Percentiles rank a stretch among this genome's conserved stretches.
phyloP scores from a whole-genome alignment of 1,140 invertebrate genomes.

The Drosophila nigrodunni region DNA sequence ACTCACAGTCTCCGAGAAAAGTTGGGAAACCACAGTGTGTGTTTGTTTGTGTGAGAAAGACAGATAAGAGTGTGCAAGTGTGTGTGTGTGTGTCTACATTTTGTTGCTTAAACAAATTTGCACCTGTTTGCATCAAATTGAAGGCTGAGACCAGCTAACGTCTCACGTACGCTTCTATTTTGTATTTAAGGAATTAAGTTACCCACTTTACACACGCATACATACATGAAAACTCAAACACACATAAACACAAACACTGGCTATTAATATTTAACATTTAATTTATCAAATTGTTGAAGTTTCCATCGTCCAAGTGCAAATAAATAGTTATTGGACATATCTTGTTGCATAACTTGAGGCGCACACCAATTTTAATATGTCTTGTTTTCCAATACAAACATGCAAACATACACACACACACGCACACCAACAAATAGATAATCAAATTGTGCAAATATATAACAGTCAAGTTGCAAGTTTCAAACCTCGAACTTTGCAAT shows the following conservation, averaged over 20 bases:
- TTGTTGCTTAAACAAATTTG: conserved; percentile 54
- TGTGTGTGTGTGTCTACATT: conserved; percentile 6
- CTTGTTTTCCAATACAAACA: conserved; percentile 42
- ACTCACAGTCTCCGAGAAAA: conserved; percentile 39
- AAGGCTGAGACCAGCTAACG: conserved; percentile 45
- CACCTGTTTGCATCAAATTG: conserved; percentile 77
- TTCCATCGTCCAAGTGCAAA: conserved; percentile 48
- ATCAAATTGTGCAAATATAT: conserved; percentile 77
- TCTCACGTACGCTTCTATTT: conserved; percentile 52
- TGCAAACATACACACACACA: not conserved
- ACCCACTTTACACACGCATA: conserved; percentile 13
- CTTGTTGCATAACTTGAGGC: conserved; percentile 51
- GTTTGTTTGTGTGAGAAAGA: not conserved
- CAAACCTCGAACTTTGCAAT: conserved; percentile 61
- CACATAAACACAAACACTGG: conserved; percentile 5
- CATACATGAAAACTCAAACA: not conserved
- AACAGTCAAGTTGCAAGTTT: conserved; percentile 56
- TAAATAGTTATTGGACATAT: conserved; percentile 32
- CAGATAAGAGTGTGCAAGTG: not conserved
- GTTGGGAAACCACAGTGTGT: conserved; percentile 55
- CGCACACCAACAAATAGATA: conserved; percentile 59
- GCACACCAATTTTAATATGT: conserved; percentile 47
- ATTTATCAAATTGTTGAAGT: conserved; percentile 59
- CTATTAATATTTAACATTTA: conserved; percentile 69
- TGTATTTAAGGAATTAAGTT: conserved; percentile 28